These are phyloP conservation scores for Eledona agricola DNA, from an alignment of 2,888 invertebrate species.

Conservation along the genomic window DNA sequence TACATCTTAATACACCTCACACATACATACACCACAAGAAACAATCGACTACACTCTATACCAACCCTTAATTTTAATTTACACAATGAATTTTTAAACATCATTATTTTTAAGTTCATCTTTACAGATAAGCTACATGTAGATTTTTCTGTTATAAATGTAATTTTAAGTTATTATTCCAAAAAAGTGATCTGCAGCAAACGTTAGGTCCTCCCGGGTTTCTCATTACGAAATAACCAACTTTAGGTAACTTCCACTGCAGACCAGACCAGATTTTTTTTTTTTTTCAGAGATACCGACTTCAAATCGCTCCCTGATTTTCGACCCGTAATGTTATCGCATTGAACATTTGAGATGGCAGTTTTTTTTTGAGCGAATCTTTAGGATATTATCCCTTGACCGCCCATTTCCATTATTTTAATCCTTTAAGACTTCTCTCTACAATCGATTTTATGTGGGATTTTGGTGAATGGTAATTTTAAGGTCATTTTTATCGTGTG, in stretches of 20 bases:
- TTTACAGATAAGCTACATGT: conserved; percentile 39
- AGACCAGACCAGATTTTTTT: conserved; percentile 40
- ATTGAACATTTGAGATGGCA: conserved; percentile 49
- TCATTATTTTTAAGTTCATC: conserved; percentile 49
- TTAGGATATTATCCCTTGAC: conserved; percentile 47
- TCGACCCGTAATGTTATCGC: conserved; percentile 59
- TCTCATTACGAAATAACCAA: conserved; percentile 14
- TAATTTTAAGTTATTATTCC: conserved; percentile 30
- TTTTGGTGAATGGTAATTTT: conserved; percentile 35
- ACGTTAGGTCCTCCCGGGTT: conserved; percentile 25
- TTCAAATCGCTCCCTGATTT: conserved; percentile 48
- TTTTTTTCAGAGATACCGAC: conserved; percentile 56
- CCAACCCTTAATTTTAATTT: conserved; percentile 46
- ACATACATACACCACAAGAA: conserved; percentile 46
- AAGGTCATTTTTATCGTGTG: conserved; percentile 32
- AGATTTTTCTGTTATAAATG: conserved; percentile 35
- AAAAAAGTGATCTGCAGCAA: conserved; percentile 14
- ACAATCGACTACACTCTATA: conserved; percentile 49
- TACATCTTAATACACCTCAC: conserved; percentile 27
- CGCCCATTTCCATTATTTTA: conserved; percentile 43
- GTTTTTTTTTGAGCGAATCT: conserved; percentile 43
- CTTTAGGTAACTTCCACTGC: conserved; percentile 34
- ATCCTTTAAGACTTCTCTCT: conserved; percentile 58
- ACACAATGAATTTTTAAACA: conserved; percentile 44
- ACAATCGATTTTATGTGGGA: conserved; percentile 44